Conservation (phyloP, 2,113 vertebrate species). For the Strix aluco region DNA sequence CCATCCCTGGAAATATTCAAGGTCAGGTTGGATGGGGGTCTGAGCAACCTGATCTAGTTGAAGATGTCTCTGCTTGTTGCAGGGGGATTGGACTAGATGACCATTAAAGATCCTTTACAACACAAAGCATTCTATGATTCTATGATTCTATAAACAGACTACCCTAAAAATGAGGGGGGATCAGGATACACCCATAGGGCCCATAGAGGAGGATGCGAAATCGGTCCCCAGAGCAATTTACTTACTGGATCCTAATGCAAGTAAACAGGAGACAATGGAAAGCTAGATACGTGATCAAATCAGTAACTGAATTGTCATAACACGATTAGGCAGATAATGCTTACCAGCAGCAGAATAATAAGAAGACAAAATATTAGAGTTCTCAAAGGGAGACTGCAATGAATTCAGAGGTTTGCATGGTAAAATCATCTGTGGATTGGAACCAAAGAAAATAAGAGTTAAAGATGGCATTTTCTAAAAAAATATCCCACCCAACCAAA, state of each 20-base stretch:
- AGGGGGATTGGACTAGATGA: not conserved
- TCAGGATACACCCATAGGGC: not conserved
- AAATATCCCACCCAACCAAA: not conserved
- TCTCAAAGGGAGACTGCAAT: not conserved
- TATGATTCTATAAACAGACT: not conserved
- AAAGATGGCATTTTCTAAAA: not conserved
- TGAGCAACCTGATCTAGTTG: not conserved
- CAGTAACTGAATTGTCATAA: not conserved
- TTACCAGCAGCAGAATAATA: not conserved
- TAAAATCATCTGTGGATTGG: not conserved
- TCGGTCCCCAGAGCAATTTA: not conserved
- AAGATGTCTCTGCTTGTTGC: not conserved
- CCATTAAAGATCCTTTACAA: not conserved
- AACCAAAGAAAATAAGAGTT: not conserved
- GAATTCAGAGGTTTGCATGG: not conserved
- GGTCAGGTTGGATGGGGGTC: rapidly evolving
- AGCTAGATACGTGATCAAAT: not conserved
- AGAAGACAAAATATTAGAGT: not conserved
- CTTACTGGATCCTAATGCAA: not conserved
- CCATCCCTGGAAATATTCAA: not conserved
- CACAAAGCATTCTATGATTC: not conserved
- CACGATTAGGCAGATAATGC: not conserved
- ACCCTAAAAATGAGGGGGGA: not conserved
- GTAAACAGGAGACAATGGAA: not conserved
- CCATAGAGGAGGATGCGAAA: not conserved